Evolutionary conservation across 2,888 invertebrate species (phyloP), one percentile per base, ranked within the genome.

Genomic region (Seladonia tumulorum): DNA sequence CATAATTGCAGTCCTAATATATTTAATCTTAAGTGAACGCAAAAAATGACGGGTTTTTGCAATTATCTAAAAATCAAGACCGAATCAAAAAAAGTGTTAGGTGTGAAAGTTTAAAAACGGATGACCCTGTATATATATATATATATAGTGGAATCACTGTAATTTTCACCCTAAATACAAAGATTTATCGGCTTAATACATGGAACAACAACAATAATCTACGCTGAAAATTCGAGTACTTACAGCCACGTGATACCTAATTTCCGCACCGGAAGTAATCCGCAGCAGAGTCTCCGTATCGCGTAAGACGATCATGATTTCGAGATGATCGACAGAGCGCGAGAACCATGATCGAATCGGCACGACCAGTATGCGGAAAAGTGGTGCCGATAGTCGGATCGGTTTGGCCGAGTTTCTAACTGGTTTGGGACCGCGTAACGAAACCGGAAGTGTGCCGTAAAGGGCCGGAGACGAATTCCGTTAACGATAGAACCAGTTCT

Each of bases 401-500:
- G 60, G 53, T 53, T 45, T 81, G 81, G 75, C 77, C 77, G 81
- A 81, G 85, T 86, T 85, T 57, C 79, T 79, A 66, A 66, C 77
- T 29, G 71, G 5, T 35, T 57, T 25, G 18, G 22, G 25, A 42
- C 42, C 60, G 22, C 77, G 80, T 68, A 78, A 86, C 80, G 42
- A 84, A 81, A 79, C 79, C 87, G 89, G 89, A 87, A 87, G 82
- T 74, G 82, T 74, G 83, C 86, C 77, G 84, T 79, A 84, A 87
- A 86, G 82, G 85, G 72, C 35, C 72, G n/a, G 42, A 66, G 74
- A 83, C 81, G 87, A 85, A 88, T 90, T 90, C 88, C 88, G 89
- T 90, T 90, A 88, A 83, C 79, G 83, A 82, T 79, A 88, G 85
- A 90, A 90, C 90, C 90, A 87, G 89, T 90, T 89, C 81, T 78